These are phyloP conservation scores for Sebastes itinus DNA, from an alignment of 2,797 vertebrate genomes.

Conservation along the genomic window DNA sequence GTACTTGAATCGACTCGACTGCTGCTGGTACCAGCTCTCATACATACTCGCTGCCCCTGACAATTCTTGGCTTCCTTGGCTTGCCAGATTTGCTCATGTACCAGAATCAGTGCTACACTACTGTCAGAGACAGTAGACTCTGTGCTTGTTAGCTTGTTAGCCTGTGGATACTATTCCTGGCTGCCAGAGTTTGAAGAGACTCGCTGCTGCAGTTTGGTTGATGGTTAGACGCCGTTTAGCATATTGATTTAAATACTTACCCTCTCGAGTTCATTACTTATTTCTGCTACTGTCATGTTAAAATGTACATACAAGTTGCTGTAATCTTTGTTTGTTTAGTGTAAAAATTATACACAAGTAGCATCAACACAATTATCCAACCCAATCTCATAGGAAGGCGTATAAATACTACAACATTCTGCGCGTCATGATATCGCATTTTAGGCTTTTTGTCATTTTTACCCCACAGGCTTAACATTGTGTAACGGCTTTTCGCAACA, in stretches of 20 bases:
- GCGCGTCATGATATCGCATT: no score
- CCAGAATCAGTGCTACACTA: background rate
- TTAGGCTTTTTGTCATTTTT: no score
- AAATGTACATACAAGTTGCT: background rate
- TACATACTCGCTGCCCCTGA: background rate
- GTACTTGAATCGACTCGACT: background rate
- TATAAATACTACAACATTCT: no score
- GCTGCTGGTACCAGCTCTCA: background rate
- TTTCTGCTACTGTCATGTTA: background rate
- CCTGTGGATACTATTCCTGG: background rate
- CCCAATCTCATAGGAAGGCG: no score
- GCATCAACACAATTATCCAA: background rate
- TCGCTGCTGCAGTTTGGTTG: background rate
- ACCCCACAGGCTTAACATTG: no score
- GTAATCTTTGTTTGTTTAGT: background rate
- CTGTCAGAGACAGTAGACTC: background rate
- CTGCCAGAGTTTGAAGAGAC: background rate
- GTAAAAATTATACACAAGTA: background rate
- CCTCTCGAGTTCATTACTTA: background rate
- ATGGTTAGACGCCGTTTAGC: background rate
- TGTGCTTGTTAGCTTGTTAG: background rate
- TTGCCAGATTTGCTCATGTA: background rate
- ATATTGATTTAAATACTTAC: background rate
- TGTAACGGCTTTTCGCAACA: no score
- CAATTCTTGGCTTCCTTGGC: background rate